phyloP scores from a whole-genome alignment of 2,797 vertebrate genomes.

The Poecilia gillii region DNA sequence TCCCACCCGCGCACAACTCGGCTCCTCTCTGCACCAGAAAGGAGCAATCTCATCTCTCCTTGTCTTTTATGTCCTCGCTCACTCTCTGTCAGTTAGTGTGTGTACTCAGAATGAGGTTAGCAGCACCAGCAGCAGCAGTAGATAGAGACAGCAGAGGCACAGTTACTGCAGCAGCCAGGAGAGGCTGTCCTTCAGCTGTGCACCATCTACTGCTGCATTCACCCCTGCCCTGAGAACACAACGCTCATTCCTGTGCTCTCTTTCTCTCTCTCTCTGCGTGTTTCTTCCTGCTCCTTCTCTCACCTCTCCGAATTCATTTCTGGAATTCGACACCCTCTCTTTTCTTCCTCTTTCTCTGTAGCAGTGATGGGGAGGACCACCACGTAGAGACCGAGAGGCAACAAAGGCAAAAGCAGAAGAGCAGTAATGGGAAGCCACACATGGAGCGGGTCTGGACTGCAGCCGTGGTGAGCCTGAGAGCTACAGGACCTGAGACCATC shows the following conservation, averaged over 20 bases:
- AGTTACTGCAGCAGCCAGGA: conserved; percentile 70
- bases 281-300: conserved; percentile 53
- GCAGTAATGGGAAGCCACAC: conserved; percentile 90
- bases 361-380: conserved; percentile 90
- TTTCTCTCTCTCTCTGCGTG: conserved; percentile 56
- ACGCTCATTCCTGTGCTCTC: conserved; percentile 61
- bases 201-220: conserved; percentile 65
- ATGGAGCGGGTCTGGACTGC: conserved; percentile 92
- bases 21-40: conserved; percentile 76
- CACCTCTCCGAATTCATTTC: conserved; percentile 60
- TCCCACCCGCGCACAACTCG: conserved; percentile 69
- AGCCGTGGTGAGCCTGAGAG: conserved; percentile 89
- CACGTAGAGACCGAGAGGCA: conserved; percentile 91
- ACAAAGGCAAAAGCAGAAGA: conserved; percentile 69
- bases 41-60: conserved; percentile 72
- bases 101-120: conserved; percentile 78
- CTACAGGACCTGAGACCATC: conserved; percentile 60
- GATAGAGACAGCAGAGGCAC: conserved; percentile 62
- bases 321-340: conserved; percentile 33
- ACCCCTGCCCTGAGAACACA: conserved; percentile 64
- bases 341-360: conserved; percentile 73
- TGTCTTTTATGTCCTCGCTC: conserved; percentile 35
- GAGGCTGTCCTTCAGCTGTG: conserved; percentile 66
- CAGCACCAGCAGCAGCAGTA: conserved; percentile 54
- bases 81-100: conserved; percentile 49